Base-by-base conservation (phyloP, 2,797 vertebrate species). In the Scomberomorus guttatus region DNA sequence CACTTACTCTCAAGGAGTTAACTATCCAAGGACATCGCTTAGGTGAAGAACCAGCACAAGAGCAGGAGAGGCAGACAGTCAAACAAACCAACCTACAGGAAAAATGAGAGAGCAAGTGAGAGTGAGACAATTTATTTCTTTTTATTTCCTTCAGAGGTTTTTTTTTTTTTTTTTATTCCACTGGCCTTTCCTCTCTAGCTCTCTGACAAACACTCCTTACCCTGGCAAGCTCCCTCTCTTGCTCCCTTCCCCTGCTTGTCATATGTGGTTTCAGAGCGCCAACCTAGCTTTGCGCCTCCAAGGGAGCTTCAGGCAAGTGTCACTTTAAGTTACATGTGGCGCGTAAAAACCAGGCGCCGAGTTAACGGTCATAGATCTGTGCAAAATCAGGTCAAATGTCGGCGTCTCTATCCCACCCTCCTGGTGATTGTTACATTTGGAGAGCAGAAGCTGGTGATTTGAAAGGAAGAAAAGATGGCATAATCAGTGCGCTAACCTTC, bases 251-350 rank as follows among this genome's bases (percentile, higher is more conserved):
- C 75, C 83, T 74, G 77, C 92, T 93, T 95, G 94, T 96, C 94
- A 95, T 94, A 90, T 93, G 86, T 81, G 80, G 89, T 95, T 95
- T 93, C 88, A 89, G 90, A 91, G 92, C 83, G 85, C 87, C 89
- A 91, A 92, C 88, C 86, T 86, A 89, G 92, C 94, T 86, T 86
- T 82, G 86, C 24, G 95, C 97, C 92, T 97, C 92, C 87, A 91
- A 97, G 97, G 96, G 94, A 96, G 96, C 97, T 98, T 94, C 94
- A 94, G 97, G 97, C 96, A 95, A 97, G 94, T 98, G 97, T 97
- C 97, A 98, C 95, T 97, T 97, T 97, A 96, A 96, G 96, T 98
- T 98, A 97, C 96, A 95, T 92, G 90, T 87, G 92, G 95, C 93
- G 94, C 91, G 72, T 89, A 96, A 96, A 50, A 96, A 89, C 74